These are phyloP conservation scores for Machimus atricapillus DNA, from an alignment of 2,888 invertebrate species.

Conservation along the genomic window DNA sequence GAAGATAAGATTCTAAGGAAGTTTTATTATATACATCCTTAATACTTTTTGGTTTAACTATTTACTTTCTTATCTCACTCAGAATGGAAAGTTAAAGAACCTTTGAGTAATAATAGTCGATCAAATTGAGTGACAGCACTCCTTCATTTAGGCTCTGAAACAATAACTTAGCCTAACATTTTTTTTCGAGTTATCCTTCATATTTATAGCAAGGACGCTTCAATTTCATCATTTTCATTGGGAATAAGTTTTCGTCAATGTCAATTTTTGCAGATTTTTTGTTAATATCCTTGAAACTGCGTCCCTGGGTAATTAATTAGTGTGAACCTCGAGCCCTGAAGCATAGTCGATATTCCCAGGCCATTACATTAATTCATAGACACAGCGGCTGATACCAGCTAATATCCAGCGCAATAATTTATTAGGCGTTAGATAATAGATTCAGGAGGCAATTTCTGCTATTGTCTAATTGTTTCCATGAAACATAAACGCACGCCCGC, in stretches of 20 bases:
- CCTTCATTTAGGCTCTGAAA: neutral
- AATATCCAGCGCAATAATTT: neutral
- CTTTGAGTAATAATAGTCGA: neutral
- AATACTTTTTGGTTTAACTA: neutral
- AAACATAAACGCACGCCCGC: neutral
- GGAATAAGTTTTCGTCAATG: slow-evolving; percentile 8
- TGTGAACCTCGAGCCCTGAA: neutral
- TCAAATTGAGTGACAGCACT: slow-evolving; percentile 3
- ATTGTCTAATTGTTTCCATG: slow-evolving; percentile 25
- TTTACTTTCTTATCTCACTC: neutral
- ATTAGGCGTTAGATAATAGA: neutral
- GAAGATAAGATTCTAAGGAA: neutral
- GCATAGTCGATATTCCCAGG: neutral
- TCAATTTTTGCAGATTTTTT: slow-evolving; percentile 7
- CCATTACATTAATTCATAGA: slow-evolving; percentile 20
- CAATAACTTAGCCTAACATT: neutral
- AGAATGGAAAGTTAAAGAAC: neutral
- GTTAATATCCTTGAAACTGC: neutral
- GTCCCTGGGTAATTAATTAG: neutral
- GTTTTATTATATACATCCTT: neutral
- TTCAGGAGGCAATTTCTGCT: neutral
- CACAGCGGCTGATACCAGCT: neutral
- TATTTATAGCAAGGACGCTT: neutral
- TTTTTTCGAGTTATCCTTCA: neutral
- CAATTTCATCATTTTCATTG: neutral